Percentiles rank a stretch among this genome's conserved stretches.
phyloP scores from a whole-genome alignment of 2,888 invertebrate species.

The Thera obeliscata region DNA sequence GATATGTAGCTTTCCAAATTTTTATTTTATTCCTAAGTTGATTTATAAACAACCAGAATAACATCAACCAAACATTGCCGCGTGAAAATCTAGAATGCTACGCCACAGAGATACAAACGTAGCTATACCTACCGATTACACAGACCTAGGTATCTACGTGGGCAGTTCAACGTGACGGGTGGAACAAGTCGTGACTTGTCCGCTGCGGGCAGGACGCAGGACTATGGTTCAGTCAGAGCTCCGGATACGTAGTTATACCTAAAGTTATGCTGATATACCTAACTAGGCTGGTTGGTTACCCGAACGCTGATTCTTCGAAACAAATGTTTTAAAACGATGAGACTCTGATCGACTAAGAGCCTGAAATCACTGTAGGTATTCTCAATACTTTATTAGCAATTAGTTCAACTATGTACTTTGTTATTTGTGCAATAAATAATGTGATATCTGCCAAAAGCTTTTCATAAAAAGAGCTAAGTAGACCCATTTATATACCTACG shows the following conservation, averaged over 20 bases:
- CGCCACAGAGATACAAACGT: constrained; percentile 1
- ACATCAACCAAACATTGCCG: not conserved
- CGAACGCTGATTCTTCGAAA: not conserved
- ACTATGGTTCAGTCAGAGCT: constrained; percentile 16
- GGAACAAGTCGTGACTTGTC: constrained; percentile 34
- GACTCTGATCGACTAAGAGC: too few relatives aligned
- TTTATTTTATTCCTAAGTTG: too few relatives aligned
- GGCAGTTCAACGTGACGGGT: constrained; percentile 27
- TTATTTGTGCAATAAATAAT: too few relatives aligned
- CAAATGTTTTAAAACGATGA: not conserved
- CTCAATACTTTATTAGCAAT: too few relatives aligned
- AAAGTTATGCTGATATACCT: not conserved
- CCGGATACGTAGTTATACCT: not conserved
- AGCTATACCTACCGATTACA: constrained; percentile 4
- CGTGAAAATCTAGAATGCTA: not conserved
- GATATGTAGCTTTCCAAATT: too few relatives aligned
- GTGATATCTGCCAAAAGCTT: too few relatives aligned
- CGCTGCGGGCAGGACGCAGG: constrained; percentile 12
- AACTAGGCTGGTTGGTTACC: not conserved
- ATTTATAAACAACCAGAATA: not conserved
- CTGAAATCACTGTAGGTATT: too few relatives aligned
- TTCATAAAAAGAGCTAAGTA: too few relatives aligned
- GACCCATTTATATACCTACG: too few relatives aligned
- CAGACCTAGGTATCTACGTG: constrained; percentile 7
- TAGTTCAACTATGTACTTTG: too few relatives aligned